Percentiles rank a stretch among this genome's conserved stretches.
phyloP scores from a whole-genome alignment of 2,888 invertebrate species.

The Dorcus hopei region DNA sequence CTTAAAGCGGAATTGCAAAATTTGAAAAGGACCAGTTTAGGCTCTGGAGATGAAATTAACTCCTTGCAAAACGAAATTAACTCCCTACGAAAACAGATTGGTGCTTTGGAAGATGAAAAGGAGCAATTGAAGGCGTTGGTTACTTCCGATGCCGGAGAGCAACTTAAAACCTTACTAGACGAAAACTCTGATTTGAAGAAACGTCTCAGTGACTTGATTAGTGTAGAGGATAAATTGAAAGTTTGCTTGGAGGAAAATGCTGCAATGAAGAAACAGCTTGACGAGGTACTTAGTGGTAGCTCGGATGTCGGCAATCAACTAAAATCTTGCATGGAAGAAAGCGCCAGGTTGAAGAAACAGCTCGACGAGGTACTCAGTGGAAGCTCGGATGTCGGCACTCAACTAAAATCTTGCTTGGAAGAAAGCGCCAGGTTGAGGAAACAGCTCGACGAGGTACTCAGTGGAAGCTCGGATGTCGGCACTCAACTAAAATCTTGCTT shows the following conservation, averaged over 20 bases:
- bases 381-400: too few relatives aligned
- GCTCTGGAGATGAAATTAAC: not conserved
- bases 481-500: not conserved
- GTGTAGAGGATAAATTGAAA: not conserved
- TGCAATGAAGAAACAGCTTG: slow-evolving; percentile 6
- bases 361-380: not conserved
- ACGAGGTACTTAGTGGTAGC: not conserved
- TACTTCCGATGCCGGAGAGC: too few relatives aligned
- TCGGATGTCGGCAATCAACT: too few relatives aligned
- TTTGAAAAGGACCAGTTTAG: not conserved
- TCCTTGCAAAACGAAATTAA: not conserved
- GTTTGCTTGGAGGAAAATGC: slow-evolving; percentile 3
- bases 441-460: not conserved
- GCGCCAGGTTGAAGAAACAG: not conserved
- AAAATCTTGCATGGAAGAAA: too few relatives aligned
- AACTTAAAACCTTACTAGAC: not conserved
- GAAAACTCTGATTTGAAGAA: slow-evolving; percentile 6
- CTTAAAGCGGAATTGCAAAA: slow-evolving; percentile 2
- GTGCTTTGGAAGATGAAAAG: slow-evolving; percentile 2
- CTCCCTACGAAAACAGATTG: not conserved
- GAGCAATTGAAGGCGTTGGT: not conserved
- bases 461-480: not conserved
- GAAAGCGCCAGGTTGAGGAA: slow-evolving; percentile 4
- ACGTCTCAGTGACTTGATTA: not conserved
- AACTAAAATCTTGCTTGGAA: not conserved